Evolutionary conservation across 2,113 vertebrate genomes (phyloP), one percentile per base, ranked within the genome.

Genomic region (Vicugna pacos): DNA sequence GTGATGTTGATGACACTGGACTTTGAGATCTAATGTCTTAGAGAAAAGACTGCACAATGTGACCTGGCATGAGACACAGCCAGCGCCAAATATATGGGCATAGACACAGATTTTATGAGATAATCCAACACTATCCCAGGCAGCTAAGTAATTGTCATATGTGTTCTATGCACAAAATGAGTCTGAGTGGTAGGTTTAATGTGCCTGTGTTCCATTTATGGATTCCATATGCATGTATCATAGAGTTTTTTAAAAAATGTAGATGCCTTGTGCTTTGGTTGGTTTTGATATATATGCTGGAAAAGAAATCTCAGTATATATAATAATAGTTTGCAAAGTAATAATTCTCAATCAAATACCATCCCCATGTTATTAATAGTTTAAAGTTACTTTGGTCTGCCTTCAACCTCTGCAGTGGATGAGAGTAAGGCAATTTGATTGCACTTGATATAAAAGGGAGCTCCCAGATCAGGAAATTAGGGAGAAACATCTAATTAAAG

Each of bases 271-370:
- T 58, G 76, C 26, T 93, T 85, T 42, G 38, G 7, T 72, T 79
- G 32, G 12, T 48, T 91, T 89, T 42, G 35, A 64, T 64, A 30
- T n/a, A 50, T 19, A 20, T 28, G 28, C 30, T 82, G 19, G 56
- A 26, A 95, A 81, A 93, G 58, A 85, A 93, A 81, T 26, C 30
- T 91, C 9, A 1, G 13, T 42, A 5, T 81, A 52, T 89, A 24
- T 52, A 54, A 54, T 89, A 89, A 89, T 62, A 73, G 22, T 67
- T 97, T 93, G 10, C 54, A 95, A 89, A 84, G 67, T 54, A 38
- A 76, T 77, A 46, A 52, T 82, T 56, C 50, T 76, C 93, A 52
- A 93, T 92, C 35, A 56, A 9, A 72, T 76, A 52, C 81, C 70
- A 60, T 38, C 70, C 20, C 38, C n/a, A 32, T n/a, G 13, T 69